phyloP scores from a whole-genome alignment of 2,113 vertebrate genomes.

The Boulengeromyrus knoepffleri region DNA sequence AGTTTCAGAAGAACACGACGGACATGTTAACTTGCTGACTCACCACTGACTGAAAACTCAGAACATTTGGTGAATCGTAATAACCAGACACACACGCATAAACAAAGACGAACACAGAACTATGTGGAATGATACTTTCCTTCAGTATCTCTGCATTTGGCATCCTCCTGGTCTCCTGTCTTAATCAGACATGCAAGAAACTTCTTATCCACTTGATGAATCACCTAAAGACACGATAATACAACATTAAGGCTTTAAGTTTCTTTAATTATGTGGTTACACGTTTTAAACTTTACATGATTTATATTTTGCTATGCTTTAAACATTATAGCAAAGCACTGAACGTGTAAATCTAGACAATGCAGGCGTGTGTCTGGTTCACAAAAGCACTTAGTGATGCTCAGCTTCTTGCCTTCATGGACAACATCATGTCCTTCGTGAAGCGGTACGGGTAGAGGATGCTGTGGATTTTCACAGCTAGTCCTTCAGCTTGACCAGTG shows the following conservation, averaged over 20 bases:
- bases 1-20: constrained; percentile 18
- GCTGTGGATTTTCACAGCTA: constrained; percentile 90
- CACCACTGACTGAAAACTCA: neutral
- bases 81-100: neutral
- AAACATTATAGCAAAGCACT: neutral
- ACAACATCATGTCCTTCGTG: constrained; percentile 90
- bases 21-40: neutral
- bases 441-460: constrained; percentile 90
- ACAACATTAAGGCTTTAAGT: neutral
- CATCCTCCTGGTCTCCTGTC: constrained; percentile 53
- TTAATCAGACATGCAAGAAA: constrained; percentile 94
- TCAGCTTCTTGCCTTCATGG: constrained; percentile 71
- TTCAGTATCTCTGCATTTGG: constrained; percentile 32
- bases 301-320: neutral
- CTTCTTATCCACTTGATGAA: constrained; percentile 96
- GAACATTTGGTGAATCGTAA: neutral
- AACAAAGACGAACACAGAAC: neutral
- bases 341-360: neutral
- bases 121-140: constrained; percentile 31
- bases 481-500: constrained; percentile 66
- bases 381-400: neutral
- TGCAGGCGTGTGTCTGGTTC: neutral
- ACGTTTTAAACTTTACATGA: neutral
- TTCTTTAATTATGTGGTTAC: neutral
- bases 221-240: constrained; percentile 65